phyloP scores from a whole-genome alignment of 1,140 invertebrate species.

The Periplaneta americana region DNA sequence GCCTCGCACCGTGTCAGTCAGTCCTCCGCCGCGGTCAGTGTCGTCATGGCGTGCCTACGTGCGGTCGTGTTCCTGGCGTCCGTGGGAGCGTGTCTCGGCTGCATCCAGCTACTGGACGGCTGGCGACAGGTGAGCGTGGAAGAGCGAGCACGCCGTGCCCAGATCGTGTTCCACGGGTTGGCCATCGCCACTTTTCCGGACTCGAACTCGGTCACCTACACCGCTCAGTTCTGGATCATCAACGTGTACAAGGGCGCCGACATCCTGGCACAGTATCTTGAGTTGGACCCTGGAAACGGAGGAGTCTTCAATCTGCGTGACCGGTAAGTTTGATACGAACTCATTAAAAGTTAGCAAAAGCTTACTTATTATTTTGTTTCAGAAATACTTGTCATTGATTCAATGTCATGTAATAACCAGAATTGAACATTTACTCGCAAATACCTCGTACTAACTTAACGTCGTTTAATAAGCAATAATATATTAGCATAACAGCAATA shows the following conservation, averaged over 20 bases:
- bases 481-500: no score
- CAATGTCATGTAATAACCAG: no score
- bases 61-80: background rate
- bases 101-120: slow-evolving; percentile 3
- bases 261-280: slow-evolving; percentile 17
- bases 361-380: no score
- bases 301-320: slow-evolving; percentile 24
- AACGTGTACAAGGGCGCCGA: slow-evolving; percentile 25
- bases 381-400: no score
- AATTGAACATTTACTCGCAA: no score
- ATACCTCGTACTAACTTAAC: no score
- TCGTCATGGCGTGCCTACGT: no score
- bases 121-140: slow-evolving; percentile 7
- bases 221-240: slow-evolving; percentile 24
- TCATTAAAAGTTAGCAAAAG: no score
- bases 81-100: background rate
- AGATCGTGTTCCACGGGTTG: slow-evolving; percentile 3
- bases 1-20: no score
- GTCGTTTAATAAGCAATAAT: no score
- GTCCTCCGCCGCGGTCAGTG: no score
- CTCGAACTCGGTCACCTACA: background rate
- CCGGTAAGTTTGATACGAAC: no score
- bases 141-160: background rate
- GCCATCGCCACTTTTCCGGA: background rate
- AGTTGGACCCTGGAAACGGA: slow-evolving; percentile 20